Conservation (phyloP, 2,797 vertebrate species). For the Poecilia wingei region DNA sequence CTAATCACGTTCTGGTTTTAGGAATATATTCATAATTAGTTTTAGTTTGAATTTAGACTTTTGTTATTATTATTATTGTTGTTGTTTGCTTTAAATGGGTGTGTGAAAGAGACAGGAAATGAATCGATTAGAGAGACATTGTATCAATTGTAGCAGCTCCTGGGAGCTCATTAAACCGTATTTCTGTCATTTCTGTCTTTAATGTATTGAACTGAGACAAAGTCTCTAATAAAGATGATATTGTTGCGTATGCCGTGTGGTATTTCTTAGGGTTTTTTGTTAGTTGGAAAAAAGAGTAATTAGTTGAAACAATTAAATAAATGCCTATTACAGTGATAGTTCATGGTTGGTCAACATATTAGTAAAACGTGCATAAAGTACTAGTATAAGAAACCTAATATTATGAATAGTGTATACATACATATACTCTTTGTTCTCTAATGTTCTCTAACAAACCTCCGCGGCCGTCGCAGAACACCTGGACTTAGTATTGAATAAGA, state of each 20-base stretch:
- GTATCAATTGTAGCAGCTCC: slow-evolving; percentile 71
- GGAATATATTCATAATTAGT: background rate
- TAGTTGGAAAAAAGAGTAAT: background rate
- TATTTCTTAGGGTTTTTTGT: background rate
- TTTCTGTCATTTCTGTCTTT: slow-evolving; percentile 64
- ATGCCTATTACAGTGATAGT: background rate
- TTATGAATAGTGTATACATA: background rate
- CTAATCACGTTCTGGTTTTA: slow-evolving; percentile 5
- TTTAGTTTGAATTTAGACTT: background rate
- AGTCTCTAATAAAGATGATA: slow-evolving; percentile 64
- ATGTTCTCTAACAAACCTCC: background rate
- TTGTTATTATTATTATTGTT: background rate
- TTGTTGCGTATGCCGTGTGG: slow-evolving; percentile 57
- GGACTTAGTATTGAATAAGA: background rate
- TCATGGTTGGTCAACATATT: background rate
- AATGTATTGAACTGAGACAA: slow-evolving; percentile 48
- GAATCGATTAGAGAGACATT: background rate
- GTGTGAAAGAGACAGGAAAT: slow-evolving; percentile 5
- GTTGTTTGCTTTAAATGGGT: background rate
- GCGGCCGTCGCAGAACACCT: background rate
- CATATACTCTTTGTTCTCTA: background rate
- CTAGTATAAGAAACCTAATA: background rate
- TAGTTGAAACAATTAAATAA: background rate
- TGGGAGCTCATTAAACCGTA: slow-evolving; percentile 59
- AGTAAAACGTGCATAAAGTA: background rate